Base-by-base conservation (phyloP, 2,888 invertebrate genomes). In the Tenthredo scrophulariae region DNA sequence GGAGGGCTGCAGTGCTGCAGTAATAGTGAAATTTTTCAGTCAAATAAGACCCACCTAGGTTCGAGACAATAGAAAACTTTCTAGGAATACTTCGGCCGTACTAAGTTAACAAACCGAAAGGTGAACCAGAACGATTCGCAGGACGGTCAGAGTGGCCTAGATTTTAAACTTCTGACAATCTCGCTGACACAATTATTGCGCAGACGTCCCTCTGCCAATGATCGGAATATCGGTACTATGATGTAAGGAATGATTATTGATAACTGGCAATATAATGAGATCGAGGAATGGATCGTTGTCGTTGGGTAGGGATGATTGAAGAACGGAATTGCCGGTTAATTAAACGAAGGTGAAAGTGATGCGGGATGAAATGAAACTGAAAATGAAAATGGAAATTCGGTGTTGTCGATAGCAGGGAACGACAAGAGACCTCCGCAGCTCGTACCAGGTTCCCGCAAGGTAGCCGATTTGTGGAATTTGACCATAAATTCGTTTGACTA, bases 11-110 rank as follows among this genome's bases (percentile, higher is more conserved):
- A 29, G 58, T 46, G 54, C 18, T 37, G 82, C 33, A 74, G 67
- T 82, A 85, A 85, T 84, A 84, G 83, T 83, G 83, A 70, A 83
- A 83, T 83, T 83, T 83, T 83, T 26, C 62, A 13, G 33, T 40
- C 43, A 9, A 26, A 29, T 40, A 9, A 15, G 3, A 13, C 58
- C 80, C 33, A 77, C 77, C 77, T 15, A n/a, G 33, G 22, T 62
- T 62, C 37, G 10, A 83, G 80, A 70, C 46, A 70, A 83, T 67
- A 18, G 18, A 18, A 18, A 83, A 83, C 83, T 83, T 83, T 83
- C 83, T 83, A 83, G 43, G 83, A 83, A 83, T 10, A 77, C 29
- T 33, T 40, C 37, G 50, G 29, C n/a, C 43, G 40, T 29, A 22
- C 29, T 2, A 62, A 58, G 40, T 22, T n/a, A 6, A 62, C 62